Base-by-base conservation (phyloP, 1,140 invertebrate species). In the Leptinotarsa lineolata region DNA sequence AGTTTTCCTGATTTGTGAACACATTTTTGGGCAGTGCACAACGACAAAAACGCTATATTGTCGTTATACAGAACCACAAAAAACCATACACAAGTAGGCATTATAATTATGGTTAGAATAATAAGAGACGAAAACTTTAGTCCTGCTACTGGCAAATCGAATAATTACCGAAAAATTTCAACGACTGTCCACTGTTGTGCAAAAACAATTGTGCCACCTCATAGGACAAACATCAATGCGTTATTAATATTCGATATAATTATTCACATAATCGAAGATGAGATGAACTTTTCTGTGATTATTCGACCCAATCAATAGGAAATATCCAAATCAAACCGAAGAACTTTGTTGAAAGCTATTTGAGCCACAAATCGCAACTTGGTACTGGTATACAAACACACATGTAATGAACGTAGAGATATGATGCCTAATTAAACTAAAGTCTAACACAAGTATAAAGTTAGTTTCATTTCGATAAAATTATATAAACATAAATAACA, bases 401-500 rank as follows among this genome's bases (percentile, higher is more conserved):
- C 68, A 69, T 63, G 59, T 74, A 74, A 48, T 72, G 74, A 74
- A 60, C 69, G 64, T 69, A 69, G 45, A 69, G 30, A 69, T 69
- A 60, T 69, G 54, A 54, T 16, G 48, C 58, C 21, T 68, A 68
- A 46, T 68, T 16, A 22, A 66, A 45, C 39, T 59, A 61, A 54
- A 54, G 15, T 18, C 48, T 54, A 54, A 54, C 48, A 54, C 16
- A 54, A 54, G 48, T n/a, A 66, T 65, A 64, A 65, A 72, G 39
- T 54, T 67, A 59, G 46, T 65, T 59, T 76, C 68, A 54, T 70
- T 44, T 72, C 63, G 64, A 72, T 77, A 76, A 76, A 77, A 78
- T 73, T 72, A 74, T 72, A 72, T 46, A 74, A 78, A 79, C 76
- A 76, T 75, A 76, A 76, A 76, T 74, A 78, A 79, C 78, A 74